phyloP scores from a whole-genome alignment of 2,888 invertebrate genomes.

The Marasmarcha lunaedactyla region DNA sequence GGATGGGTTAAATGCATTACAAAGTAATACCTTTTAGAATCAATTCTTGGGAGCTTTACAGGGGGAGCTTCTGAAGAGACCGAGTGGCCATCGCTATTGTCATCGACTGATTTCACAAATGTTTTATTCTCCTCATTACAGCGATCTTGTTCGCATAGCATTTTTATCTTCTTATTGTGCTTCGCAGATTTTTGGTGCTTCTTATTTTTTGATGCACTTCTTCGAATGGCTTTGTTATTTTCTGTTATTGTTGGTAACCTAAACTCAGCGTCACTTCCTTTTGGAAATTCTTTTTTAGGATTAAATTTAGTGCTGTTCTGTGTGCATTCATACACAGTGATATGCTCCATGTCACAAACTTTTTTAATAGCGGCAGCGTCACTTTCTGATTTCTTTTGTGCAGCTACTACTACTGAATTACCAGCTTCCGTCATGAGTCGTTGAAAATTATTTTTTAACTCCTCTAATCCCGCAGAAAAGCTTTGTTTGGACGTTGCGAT shows the following conservation, averaged over 20 bases:
- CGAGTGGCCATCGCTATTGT: constrained; percentile 40
- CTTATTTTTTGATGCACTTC: constrained; percentile 28
- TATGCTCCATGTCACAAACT: constrained; percentile 50
- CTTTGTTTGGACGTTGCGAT: constrained; percentile 18
- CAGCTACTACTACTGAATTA: constrained; percentile 19
- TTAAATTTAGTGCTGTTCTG: constrained; percentile 10
- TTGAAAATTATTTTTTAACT: constrained; percentile 44
- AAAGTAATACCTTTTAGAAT: constrained; percentile 44
- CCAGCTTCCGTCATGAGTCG: constrained; percentile 35
- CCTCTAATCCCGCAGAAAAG: constrained; percentile 43
- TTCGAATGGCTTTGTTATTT: constrained; percentile 35
- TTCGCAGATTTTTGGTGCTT: constrained; percentile 34
- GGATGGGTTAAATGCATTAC: constrained; percentile 3
- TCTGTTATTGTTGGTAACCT: constrained; percentile 45
- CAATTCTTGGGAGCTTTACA: constrained; percentile 56
- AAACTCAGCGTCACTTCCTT: constrained; percentile 20
- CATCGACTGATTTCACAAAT: constrained; percentile 33
- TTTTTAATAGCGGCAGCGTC: constrained; percentile 23
- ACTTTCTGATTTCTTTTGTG: constrained; percentile 16
- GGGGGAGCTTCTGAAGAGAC: constrained; percentile 46
- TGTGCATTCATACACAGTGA: constrained; percentile 41
- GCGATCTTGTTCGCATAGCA: constrained; percentile 38
- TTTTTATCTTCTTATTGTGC: constrained; percentile 33
- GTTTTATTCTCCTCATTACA: constrained; percentile 37
- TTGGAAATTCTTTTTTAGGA: neutral